Percentiles rank a stretch among this genome's conserved stretches.
Conservation (phyloP, 2,113 vertebrate species). For the Orientallactaga bullata region DNA sequence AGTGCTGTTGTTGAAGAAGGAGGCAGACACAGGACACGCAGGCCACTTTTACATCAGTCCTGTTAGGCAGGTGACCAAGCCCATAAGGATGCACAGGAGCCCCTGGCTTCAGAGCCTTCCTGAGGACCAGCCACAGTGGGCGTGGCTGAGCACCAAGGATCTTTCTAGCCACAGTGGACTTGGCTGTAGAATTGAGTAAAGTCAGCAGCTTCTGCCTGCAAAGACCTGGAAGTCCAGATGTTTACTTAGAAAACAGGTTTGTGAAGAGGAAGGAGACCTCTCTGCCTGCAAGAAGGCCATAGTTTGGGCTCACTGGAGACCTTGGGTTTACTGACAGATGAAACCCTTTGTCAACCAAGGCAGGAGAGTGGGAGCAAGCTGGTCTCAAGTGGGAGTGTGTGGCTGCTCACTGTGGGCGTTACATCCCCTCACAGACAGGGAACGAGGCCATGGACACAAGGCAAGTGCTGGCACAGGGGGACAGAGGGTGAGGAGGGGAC, state of each 20-base stretch:
- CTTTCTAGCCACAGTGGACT: too few relatives aligned
- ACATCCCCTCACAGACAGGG: neutral
- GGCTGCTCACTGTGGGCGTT: rapidly evolving
- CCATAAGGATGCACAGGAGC: neutral
- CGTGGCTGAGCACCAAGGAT: too few relatives aligned
- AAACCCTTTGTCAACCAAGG: neutral
- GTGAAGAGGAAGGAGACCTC: neutral
- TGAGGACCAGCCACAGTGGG: neutral
- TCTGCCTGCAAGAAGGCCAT: neutral
- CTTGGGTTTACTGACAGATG: neutral
- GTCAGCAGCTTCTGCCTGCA: neutral
- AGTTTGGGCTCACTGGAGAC: neutral
- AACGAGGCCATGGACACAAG: too few relatives aligned
- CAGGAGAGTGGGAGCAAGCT: neutral
- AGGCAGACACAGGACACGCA: too few relatives aligned
- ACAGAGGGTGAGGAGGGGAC: neutral
- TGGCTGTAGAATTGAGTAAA: too few relatives aligned
- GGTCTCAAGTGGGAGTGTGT: neutral
- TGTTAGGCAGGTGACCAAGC: neutral
- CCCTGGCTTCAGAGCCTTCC: neutral
- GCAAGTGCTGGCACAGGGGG: neutral
- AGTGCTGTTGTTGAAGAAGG: neutral
- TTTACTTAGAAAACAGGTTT: neutral
- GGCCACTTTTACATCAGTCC: too few relatives aligned
- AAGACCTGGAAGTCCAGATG: neutral